Base-by-base conservation (phyloP, 2,888 invertebrate species). In the Tromatobia lineatoria region DNA sequence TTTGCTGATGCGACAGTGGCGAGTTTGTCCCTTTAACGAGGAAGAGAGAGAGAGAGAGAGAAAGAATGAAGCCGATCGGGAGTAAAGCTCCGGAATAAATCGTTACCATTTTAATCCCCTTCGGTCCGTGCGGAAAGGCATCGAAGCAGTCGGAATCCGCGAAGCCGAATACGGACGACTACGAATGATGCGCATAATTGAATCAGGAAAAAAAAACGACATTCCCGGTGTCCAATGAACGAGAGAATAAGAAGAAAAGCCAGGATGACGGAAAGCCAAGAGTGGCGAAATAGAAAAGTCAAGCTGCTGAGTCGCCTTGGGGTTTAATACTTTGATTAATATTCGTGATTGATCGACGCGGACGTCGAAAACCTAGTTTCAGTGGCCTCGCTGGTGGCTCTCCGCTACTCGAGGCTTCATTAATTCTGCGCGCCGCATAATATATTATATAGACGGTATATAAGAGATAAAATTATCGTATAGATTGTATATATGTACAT, bases 11-110 rank as follows among this genome's bases (percentile, higher is more conserved):
- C 59, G 34, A 47, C 42, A 59, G 67, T 23, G 38, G n/a, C 47
- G 71, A 69, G 47, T 69, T 61, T 61, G 59, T 67, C 42, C 15
- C 15, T 15, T 59, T 20, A 61, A 59, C 7, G 50, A 50, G 54
- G 29, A 57, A 34, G 50, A 47, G 25, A 61, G 73, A 45, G 20
- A 50, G 47, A 34, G 50, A 47, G 25, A 61, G 73, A 45, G 20
- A 50, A 34, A 1, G 23, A 54, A 42, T 8, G 74, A 83, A 84
- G 69, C 80, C 83, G 77, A 69, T 54, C 52, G 69, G 38, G 74
- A 84, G 29, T 64, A 77, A 80, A 84, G 80, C 80, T 78, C 83
- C 25, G 80, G 83, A 80, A 80, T 84, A 84, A 84, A 84, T 64
- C 80, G 67, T 84, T 77, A 57, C 80, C 73, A 77, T 84, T 83